A percentile compares a stretch with the other conserved stretches of the same genome.
phyloP scores from a whole-genome alignment of 2,797 vertebrate species.

The Staurois parvus region DNA sequence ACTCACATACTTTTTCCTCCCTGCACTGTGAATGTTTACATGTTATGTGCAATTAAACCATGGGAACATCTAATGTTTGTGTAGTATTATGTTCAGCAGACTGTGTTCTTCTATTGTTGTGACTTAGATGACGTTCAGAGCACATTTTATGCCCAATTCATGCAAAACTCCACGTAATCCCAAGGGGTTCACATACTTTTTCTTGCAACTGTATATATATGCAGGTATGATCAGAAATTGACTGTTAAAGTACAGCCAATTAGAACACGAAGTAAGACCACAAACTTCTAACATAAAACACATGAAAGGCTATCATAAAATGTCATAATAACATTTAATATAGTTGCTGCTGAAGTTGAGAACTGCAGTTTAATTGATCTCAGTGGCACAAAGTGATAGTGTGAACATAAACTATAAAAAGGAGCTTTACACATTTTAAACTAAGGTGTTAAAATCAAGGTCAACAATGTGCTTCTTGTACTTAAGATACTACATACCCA shows the following conservation, averaged over 20 bases:
- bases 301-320: conserved; percentile 60
- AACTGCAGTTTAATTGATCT: conserved; percentile 51
- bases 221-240: too few species aligned
- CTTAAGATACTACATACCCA: background rate
- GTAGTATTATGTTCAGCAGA: too few species aligned
- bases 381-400: conserved; percentile 58
- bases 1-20: too few species aligned
- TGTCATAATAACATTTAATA: conserved; percentile 58
- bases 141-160: too few species aligned
- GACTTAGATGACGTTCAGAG: too few species aligned
- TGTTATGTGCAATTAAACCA: too few species aligned
- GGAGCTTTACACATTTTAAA: background rate
- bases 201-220: too few species aligned
- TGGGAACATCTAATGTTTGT: too few species aligned
- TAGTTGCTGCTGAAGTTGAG: conserved; percentile 54
- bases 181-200: too few species aligned
- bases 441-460: conserved; percentile 42
- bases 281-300: conserved; percentile 60
- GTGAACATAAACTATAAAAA: conserved; percentile 57
- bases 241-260: background rate
- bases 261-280: conserved; percentile 45
- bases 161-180: too few species aligned
- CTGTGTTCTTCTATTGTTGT: too few species aligned
- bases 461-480: conserved; percentile 2
- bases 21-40: too few species aligned